A percentile compares a stretch with the other conserved stretches of the same genome.
phyloP scores from a whole-genome alignment of 2,888 invertebrate genomes.

The Subacronicta megacephala region DNA sequence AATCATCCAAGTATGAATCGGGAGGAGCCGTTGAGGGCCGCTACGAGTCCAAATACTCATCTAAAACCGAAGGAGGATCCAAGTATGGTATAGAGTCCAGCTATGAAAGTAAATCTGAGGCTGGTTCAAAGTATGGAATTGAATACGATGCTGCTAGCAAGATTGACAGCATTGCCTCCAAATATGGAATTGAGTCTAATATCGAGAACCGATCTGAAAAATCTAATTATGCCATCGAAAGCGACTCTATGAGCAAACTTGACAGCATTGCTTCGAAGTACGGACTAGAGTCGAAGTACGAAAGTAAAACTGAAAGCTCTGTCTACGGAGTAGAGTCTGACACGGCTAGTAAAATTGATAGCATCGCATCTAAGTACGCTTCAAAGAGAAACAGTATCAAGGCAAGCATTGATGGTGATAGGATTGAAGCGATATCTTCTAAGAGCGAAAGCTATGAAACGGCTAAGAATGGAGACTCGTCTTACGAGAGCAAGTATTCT shows the following conservation, averaged over 20 bases:
- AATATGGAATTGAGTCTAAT: slow-evolving; percentile 72
- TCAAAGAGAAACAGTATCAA: slow-evolving; percentile 66
- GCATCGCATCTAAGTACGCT: slow-evolving; percentile 66
- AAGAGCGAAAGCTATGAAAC: slow-evolving; percentile 73
- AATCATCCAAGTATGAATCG: slow-evolving; percentile 72
- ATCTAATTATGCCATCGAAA: slow-evolving; percentile 54
- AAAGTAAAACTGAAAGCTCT: slow-evolving; percentile 53
- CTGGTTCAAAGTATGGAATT: slow-evolving; percentile 68
- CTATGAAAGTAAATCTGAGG: slow-evolving; percentile 72
- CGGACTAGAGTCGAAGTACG: slow-evolving; percentile 51
- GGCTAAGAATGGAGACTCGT: slow-evolving; percentile 70
- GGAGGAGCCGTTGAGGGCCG: slow-evolving; percentile 76
- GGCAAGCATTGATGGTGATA: slow-evolving; percentile 69
- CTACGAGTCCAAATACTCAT: slow-evolving; percentile 80
- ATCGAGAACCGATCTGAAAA: slow-evolving; percentile 55
- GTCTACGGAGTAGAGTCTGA: slow-evolving; percentile 54
- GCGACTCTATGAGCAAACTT: slow-evolving; percentile 55
- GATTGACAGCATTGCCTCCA: slow-evolving; percentile 72
- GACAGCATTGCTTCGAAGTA: slow-evolving; percentile 62
- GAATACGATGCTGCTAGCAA: slow-evolving; percentile 65
- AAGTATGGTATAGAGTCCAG: slow-evolving; percentile 72
- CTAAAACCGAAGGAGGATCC: slow-evolving; percentile 56
- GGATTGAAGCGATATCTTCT: slow-evolving; percentile 69
- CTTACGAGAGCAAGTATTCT: slow-evolving; percentile 75
- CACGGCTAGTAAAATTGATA: slow-evolving; percentile 62